Evolutionary conservation across 1,140 invertebrate species (phyloP).

Genomic region (Pteromalus puparum): DNA sequence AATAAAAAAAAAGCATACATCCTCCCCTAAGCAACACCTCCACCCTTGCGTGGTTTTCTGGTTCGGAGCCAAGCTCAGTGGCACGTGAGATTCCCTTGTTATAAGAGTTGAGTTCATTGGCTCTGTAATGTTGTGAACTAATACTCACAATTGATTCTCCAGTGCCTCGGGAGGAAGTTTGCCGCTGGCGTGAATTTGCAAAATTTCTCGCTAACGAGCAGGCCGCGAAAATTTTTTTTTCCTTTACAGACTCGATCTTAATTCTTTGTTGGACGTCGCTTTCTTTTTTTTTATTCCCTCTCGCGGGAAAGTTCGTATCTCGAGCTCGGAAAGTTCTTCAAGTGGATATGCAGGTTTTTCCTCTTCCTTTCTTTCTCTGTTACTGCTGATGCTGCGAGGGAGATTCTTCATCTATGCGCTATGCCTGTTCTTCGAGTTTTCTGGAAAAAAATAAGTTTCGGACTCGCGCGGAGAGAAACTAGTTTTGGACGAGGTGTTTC

Average conservation of each 20-base stretch:
- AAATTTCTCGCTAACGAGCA: constrained; percentile 11
- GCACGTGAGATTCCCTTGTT: background rate
- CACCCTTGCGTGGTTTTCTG: background rate
- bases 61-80: constrained; percentile 15
- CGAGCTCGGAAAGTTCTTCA: background rate
- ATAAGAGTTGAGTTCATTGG: no score
- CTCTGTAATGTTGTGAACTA: no score
- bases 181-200: background rate
- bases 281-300: background rate
- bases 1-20: no score
- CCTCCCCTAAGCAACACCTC: no score
- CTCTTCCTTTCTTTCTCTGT: background rate
- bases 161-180: background rate
- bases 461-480: background rate
- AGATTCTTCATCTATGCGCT: background rate
- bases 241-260: background rate
- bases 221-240: constrained; percentile 7
- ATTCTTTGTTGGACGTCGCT: background rate
- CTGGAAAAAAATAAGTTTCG: background rate
- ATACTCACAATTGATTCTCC: background rate
- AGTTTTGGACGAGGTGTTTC: background rate
- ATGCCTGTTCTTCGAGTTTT: background rate
- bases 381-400: background rate
- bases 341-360: background rate
- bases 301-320: background rate